A percentile compares a stretch with the other conserved stretches of the same genome.
Conservation (phyloP, 2,797 vertebrate species). For the Enteromius mattozi region DNA sequence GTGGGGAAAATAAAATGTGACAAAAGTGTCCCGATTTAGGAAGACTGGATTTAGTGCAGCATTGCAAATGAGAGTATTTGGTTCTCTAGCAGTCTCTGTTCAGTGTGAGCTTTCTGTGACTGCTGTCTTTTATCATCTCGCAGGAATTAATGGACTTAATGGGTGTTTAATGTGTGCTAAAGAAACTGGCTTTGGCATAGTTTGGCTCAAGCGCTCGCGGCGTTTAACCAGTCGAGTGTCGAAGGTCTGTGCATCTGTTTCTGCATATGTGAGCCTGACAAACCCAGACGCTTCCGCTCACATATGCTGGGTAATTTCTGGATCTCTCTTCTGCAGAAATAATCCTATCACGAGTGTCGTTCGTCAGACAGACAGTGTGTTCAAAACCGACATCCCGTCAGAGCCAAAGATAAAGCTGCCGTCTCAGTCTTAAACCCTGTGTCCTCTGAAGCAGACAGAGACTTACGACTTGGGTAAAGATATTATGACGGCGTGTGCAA, state of each 20-base stretch:
- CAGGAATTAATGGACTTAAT: constrained; percentile 34
- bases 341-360: constrained; percentile 27
- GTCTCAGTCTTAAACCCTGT: not conserved
- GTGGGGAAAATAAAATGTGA: not conserved
- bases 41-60: not conserved
- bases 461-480: constrained; percentile 12
- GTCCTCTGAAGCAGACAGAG: constrained; percentile 14
- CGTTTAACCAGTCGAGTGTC: not conserved
- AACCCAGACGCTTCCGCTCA: constrained; percentile 12
- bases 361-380: constrained; percentile 27
- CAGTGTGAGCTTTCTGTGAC: not conserved
- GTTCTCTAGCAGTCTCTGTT: not conserved
- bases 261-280: constrained; percentile 23
- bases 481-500: not conserved
- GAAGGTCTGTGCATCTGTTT: constrained; percentile 21
- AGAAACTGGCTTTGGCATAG: not conserved
- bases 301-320: constrained; percentile 22
- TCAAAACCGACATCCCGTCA: constrained; percentile 27
- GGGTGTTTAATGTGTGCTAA: constrained; percentile 14
- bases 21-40: not conserved
- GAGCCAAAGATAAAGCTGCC: constrained; percentile 40
- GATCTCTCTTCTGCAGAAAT: constrained; percentile 9
- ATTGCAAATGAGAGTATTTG: not conserved
- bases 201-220: not conserved
- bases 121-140: not conserved